Conservation (phyloP, 2,113 vertebrate species). For the Elephas maximus region DNA sequence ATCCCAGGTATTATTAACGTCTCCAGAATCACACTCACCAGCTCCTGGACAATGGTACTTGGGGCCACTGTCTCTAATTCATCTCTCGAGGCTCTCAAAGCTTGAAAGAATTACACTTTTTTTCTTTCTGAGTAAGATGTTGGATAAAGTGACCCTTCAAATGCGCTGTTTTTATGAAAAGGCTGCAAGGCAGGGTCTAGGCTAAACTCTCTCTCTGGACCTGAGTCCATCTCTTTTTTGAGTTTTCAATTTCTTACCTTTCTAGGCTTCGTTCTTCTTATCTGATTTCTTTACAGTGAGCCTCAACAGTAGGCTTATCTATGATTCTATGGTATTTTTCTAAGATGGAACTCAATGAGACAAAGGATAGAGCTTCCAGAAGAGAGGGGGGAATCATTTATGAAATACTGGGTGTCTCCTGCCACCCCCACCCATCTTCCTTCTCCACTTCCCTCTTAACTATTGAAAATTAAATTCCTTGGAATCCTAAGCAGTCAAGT, state of each 20-base stretch:
- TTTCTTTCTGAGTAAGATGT: not conserved
- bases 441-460: slow-evolving; percentile 45
- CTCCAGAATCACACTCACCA: not conserved
- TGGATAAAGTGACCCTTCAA: not conserved
- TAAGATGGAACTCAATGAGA: slow-evolving; percentile 49
- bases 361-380: slow-evolving; percentile 3
- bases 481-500: not conserved
- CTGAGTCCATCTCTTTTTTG: slow-evolving; percentile 48
- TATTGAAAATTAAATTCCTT: slow-evolving; percentile 26
- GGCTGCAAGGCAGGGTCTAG: not conserved
- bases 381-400: not conserved
- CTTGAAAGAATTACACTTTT: slow-evolving; percentile 12
- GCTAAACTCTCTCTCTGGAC: not conserved
- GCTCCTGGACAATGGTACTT: not conserved
- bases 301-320: slow-evolving; percentile 37
- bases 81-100: slow-evolving; percentile 2
- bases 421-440: not conserved
- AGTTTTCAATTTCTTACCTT: slow-evolving; percentile 57
- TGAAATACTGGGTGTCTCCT: not conserved
- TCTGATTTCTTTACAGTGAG: slow-evolving; percentile 75
- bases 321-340: slow-evolving; percentile 20
- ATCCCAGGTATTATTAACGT: not conserved
- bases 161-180: not conserved
- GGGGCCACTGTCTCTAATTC: not conserved
- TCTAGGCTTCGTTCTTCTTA: slow-evolving; percentile 54